Percentiles rank a stretch among this genome's conserved stretches.
phyloP scores from a whole-genome alignment of 2,888 invertebrate species.

The Microplitis deprimator region DNA sequence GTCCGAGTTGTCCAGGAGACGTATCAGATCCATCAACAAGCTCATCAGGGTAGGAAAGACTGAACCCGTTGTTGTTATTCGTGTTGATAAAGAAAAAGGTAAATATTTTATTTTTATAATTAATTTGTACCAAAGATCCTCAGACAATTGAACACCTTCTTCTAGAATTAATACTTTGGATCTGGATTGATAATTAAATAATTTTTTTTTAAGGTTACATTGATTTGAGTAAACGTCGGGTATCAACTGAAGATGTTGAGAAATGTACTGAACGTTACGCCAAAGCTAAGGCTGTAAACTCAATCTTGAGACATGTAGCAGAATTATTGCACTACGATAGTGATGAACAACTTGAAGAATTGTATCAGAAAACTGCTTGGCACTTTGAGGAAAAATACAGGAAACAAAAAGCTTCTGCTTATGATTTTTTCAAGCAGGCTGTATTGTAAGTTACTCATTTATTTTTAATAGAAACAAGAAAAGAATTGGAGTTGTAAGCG shows the following conservation, averaged over 20 bases:
- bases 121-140: too few relatives aligned
- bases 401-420: slow-evolving; percentile 94
- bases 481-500: background rate
- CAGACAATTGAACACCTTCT: too few relatives aligned
- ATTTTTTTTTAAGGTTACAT: slow-evolving; percentile 84
- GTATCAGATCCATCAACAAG: slow-evolving; percentile 99
- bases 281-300: slow-evolving; percentile 98
- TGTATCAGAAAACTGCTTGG: slow-evolving; percentile 98
- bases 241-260: slow-evolving; percentile 97
- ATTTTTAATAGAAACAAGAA: background rate
- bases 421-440: slow-evolving; percentile 98
- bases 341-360: slow-evolving; percentile 93
- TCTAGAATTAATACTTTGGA: background rate
- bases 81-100: slow-evolving; percentile 99
- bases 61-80: slow-evolving; percentile 98
- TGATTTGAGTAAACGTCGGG: slow-evolving; percentile 98
- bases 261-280: slow-evolving; percentile 99
- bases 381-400: slow-evolving; percentile 97
- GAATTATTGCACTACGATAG: slow-evolving; percentile 92
- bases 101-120: slow-evolving; percentile 41
- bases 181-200: background rate
- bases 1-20: slow-evolving; percentile 96
- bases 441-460: slow-evolving; percentile 81
- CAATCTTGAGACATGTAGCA: slow-evolving; percentile 96
- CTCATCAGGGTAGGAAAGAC: slow-evolving; percentile 98